These are phyloP conservation scores for Ptychobarbus kaznakovi DNA, from an alignment of 2,797 vertebrate genomes.

Conservation along the genomic window DNA sequence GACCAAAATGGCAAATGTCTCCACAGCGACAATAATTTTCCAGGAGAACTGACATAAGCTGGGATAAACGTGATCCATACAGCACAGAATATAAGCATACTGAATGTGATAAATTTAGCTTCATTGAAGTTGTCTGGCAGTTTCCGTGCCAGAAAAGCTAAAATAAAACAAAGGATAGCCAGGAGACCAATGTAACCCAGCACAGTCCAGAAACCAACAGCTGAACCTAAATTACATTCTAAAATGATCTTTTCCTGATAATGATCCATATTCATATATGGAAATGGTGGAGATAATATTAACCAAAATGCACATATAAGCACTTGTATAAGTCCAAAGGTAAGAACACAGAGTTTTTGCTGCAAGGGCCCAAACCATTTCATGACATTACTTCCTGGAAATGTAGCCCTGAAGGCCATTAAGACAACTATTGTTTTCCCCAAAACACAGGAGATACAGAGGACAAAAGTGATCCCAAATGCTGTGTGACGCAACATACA, in stretches of 20 bases:
- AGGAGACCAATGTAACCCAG: constrained; percentile 11
- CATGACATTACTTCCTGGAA: constrained; percentile 10
- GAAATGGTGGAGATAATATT: constrained; percentile 56
- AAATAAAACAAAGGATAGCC: constrained; percentile 4
- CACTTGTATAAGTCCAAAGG: constrained; percentile 58
- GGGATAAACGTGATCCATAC: constrained; percentile 13
- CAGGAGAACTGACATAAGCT: constrained; percentile 19
- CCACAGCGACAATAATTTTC: constrained; percentile 58
- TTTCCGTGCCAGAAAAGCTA: constrained; percentile 1
- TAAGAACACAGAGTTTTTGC: constrained; percentile 3
- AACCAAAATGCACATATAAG: constrained; percentile 61
- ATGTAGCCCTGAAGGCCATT: background rate
- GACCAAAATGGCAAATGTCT: constrained; percentile 62
- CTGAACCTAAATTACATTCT: constrained; percentile 48
- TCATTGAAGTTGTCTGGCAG: constrained; percentile 18
- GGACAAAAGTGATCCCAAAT: constrained; percentile 51
- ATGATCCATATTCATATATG: constrained; percentile 51
- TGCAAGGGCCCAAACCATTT: background rate
- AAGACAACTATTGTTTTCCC: constrained; percentile 15
- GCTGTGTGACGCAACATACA: constrained; percentile 59
- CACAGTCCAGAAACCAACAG: constrained; percentile 9
- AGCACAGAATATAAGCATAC: constrained; percentile 24
- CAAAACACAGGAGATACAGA: constrained; percentile 7
- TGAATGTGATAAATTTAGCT: constrained; percentile 27
- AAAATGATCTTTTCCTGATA: constrained; percentile 33